A percentile compares a stretch with the other conserved stretches of the same genome.
Conservation (phyloP, 1,140 invertebrate species). For the Mactra quadrangularis region DNA sequence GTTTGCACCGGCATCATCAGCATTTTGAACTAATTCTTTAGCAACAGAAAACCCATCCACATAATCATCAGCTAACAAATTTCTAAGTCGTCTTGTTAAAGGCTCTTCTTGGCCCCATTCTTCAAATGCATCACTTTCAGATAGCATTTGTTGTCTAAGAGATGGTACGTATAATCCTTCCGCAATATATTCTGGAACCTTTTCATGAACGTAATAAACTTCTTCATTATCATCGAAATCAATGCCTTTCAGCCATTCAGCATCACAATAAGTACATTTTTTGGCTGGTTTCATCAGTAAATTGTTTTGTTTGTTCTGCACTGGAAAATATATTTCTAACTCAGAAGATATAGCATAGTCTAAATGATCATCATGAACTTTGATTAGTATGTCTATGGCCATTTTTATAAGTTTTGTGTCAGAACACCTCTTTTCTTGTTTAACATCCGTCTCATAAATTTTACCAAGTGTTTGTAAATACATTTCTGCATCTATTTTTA, state of each 20-base stretch:
- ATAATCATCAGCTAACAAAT: slow-evolving; percentile 71
- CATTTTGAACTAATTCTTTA: slow-evolving; percentile 82
- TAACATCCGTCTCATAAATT: slow-evolving; percentile 5
- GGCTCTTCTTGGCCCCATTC: slow-evolving; percentile 74
- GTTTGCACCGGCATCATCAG: slow-evolving; percentile 83
- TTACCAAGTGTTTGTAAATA: slow-evolving; percentile 10
- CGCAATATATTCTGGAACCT: slow-evolving; percentile 20
- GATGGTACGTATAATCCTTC: slow-evolving; percentile 48
- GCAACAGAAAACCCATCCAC: slow-evolving; percentile 77
- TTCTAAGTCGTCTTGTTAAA: slow-evolving; percentile 69
- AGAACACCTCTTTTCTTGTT: slow-evolving; percentile 38
- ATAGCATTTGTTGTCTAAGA: slow-evolving; percentile 45
- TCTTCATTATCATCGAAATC: slow-evolving; percentile 34
- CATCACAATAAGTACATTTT: slow-evolving; percentile 46
- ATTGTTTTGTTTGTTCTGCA: not conserved
- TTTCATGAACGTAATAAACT: slow-evolving; percentile 30
- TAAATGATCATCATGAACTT: not conserved
- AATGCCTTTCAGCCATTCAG: slow-evolving; percentile 11
- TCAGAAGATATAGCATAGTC: not conserved
- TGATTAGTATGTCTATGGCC: slow-evolving; percentile 36
- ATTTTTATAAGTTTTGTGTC: not conserved
- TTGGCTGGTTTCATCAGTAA: not conserved
- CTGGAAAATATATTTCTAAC: not conserved
- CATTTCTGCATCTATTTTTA: not conserved
- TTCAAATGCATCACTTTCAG: slow-evolving; percentile 37